Evolutionary conservation across 53 echinoderm and acorn worm genomes (phyloP).

Genomic region (Antedon mediterranea): DNA sequence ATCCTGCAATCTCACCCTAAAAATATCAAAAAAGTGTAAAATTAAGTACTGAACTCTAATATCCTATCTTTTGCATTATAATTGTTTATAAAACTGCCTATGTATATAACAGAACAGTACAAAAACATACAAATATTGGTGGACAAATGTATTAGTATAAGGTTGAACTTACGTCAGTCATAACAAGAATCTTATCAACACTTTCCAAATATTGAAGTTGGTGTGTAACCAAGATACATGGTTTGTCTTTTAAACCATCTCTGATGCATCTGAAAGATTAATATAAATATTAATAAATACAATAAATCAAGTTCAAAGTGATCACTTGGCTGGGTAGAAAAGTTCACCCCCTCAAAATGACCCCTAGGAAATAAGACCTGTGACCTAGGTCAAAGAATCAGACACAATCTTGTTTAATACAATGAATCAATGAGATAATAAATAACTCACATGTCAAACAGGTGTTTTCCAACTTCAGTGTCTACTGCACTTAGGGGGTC

Average conservation of each 20-base stretch:
- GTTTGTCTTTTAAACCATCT: constrained; percentile 32
- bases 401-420: too few species aligned
- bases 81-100: too few species aligned
- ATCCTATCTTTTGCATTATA: too few species aligned
- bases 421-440: neutral
- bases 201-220: constrained; percentile 73
- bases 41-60: too few species aligned
- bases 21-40: too few species aligned
- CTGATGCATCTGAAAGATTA: constrained; percentile 48
- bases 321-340: too few species aligned
- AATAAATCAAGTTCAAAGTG: too few species aligned
- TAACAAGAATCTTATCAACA: constrained; percentile 62
- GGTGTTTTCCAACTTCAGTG: constrained; percentile 70
- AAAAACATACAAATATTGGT: neutral
- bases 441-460: constrained; percentile 63
- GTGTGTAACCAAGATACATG: constrained; percentile 69
- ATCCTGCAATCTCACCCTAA: constrained; percentile 62
- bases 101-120: neutral
- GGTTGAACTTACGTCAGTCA: constrained; percentile 42
- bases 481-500: constrained; percentile 96
- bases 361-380: too few species aligned
- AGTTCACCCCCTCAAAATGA: too few species aligned
- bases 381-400: too few species aligned
- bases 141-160: neutral
- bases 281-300: too few species aligned